Evolutionary conservation across 2,113 vertebrate genomes (phyloP), one percentile per base, ranked within the genome.

Genomic region (Oenanthe oenanthe): DNA sequence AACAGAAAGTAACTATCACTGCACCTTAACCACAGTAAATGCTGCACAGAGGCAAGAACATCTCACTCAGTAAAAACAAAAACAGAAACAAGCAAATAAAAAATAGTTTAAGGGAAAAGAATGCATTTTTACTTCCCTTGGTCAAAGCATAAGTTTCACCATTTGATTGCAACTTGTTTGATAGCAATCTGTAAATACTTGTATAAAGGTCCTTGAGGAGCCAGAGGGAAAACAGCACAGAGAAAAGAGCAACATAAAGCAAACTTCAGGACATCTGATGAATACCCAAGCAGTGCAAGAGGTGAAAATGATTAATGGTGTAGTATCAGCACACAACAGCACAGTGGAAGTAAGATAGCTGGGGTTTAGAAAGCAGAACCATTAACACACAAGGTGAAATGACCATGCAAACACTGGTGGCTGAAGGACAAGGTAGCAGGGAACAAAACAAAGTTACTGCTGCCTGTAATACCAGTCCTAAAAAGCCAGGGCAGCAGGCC

Each of bases 261-360:
- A 89, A 62, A 48, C 45, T 61, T 89, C 25, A 78, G 56, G 45
- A 65, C 58, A 54, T 68, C 38, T 81, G 62, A 66, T 92, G 89
- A 95, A 95, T 91, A 81, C 28, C 8, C 42, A 92, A 91, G 81
- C 51, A 92, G 85, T 7, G 7, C 50, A 26, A 87, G 60, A 86
- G 89, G 57, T 26, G 76, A 87, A 95, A 82, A 75, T 67, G 86
- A 95, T 96, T 92, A 95, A 92, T 78, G 48, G 36, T 47, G 8
- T n/a, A 77, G 25, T 34, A 81, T 28, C 73, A 78, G 65, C 72
- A 63, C 70, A 47, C 20, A 73, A 21, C 51, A 92, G 71, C 68
- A 28, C 36, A 67, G 29, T 51, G 31, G 21, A 87, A 86, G 47
- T 17, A 71, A 84, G 81, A 85, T 57, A 95, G 25, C 50, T 45